phyloP scores from a whole-genome alignment of 2,113 vertebrate genomes.

The Xenopus borealis region DNA sequence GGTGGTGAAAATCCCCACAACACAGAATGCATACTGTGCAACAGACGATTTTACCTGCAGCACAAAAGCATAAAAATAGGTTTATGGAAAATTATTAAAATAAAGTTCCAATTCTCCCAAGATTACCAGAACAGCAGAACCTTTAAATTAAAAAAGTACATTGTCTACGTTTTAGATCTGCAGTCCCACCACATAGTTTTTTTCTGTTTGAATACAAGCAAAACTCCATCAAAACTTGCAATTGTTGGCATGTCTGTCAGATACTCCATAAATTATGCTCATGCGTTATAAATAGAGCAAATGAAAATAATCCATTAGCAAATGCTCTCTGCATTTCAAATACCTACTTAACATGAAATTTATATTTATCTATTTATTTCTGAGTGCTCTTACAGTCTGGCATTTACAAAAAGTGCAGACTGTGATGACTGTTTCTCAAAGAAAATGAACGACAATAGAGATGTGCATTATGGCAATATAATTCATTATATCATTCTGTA shows the following conservation, averaged over 20 bases:
- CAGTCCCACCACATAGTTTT: too few species aligned
- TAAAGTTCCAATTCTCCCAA: neutral
- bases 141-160: too few species aligned
- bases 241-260: neutral
- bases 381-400: neutral
- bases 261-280: neutral
- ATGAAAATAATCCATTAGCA: neutral
- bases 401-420: neutral
- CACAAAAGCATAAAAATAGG: slow-evolving; percentile 43
- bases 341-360: slow-evolving; percentile 1
- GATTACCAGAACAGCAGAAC: too few species aligned
- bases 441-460: neutral
- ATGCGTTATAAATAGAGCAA: neutral
- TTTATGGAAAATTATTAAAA: neutral
- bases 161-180: too few species aligned
- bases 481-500: slow-evolving; percentile 31
- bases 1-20: slow-evolving; percentile 62
- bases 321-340: slow-evolving; percentile 8
- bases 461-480: slow-evolving; percentile 3
- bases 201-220: too few species aligned
- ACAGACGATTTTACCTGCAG: slow-evolving; percentile 65
- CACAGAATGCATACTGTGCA: slow-evolving; percentile 62
- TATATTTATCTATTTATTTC: neutral
- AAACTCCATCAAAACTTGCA: neutral
- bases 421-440: neutral